These are phyloP conservation scores for Enhydra lutris DNA, from an alignment of 2,113 vertebrate genomes.

Conservation along the genomic window DNA sequence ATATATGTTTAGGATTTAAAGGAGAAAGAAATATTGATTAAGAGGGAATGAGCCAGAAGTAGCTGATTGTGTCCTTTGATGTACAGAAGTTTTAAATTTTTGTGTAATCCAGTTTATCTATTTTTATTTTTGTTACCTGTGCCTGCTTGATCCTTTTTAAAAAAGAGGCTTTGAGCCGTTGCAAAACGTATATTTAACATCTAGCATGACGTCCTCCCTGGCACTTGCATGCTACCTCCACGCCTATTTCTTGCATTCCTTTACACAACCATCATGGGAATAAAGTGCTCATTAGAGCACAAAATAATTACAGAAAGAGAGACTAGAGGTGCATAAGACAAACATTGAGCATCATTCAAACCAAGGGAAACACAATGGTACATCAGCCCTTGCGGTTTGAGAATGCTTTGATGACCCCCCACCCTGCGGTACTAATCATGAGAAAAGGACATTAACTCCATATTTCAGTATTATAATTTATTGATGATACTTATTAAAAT, in stretches of 20 bases:
- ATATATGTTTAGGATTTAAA: background rate
- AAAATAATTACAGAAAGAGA: background rate
- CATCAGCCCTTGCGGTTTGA: accelerated
- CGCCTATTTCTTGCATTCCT: background rate
- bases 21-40: background rate
- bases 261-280: background rate
- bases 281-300: background rate
- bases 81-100: background rate
- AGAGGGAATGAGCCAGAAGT: background rate
- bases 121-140: background rate
- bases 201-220: background rate
- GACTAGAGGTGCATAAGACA: background rate
- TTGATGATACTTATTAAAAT: background rate
- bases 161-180: background rate
- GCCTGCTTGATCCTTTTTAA: background rate
- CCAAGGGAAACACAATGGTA: background rate
- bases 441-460: background rate
- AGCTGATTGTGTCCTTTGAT: background rate
- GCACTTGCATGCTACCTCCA: background rate
- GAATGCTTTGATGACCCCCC: no score
- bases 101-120: background rate
- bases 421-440: accelerated
- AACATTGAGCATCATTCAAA: background rate
- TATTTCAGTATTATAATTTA: background rate
- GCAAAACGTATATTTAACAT: background rate